Percentiles rank a stretch among this genome's conserved stretches.
These are phyloP conservation scores for Mongoloraphidia duomilia DNA, from an alignment of 2,888 invertebrate species.

Conservation along the genomic window DNA sequence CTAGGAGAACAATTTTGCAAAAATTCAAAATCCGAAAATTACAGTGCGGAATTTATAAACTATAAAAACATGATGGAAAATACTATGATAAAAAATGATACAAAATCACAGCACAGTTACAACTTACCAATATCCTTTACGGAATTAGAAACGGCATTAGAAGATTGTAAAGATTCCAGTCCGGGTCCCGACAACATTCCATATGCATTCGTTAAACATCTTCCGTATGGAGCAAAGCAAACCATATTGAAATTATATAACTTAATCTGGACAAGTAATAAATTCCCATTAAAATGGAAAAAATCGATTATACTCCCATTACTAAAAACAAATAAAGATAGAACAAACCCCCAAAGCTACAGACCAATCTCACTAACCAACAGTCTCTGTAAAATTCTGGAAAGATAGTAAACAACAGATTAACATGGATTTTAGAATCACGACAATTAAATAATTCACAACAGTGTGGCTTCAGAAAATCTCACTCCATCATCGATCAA, in stretches of 20 bases:
- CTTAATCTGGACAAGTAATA: constrained; percentile 3
- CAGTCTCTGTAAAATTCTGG: constrained; percentile 4
- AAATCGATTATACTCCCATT: constrained; percentile 6
- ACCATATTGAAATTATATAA: constrained; percentile 4
- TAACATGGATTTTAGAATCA: constrained; percentile 9
- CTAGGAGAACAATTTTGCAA: too few species aligned
- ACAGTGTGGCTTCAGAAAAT: constrained; percentile 11
- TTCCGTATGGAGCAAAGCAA: background rate
- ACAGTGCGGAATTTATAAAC: too few species aligned
- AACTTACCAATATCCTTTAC: too few species aligned
- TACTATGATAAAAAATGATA: too few species aligned
- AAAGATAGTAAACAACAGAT: constrained; percentile 5
- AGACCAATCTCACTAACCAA: constrained; percentile 7
- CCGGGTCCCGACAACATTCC: constrained; percentile 5
- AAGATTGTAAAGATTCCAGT: constrained; percentile 1
- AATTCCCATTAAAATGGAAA: constrained; percentile 3
- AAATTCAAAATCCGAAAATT: too few species aligned
- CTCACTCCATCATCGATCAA: constrained; percentile 11
- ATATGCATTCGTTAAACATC: constrained; percentile 2
- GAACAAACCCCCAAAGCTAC: background rate
- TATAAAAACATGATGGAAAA: too few species aligned
- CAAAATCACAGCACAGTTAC: too few species aligned
- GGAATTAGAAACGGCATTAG: constrained; percentile 1
- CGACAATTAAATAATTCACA: constrained; percentile 7
- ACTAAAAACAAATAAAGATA: background rate